Conservation (phyloP, 2,888 invertebrate genomes). For the Cantharis rustica region DNA sequence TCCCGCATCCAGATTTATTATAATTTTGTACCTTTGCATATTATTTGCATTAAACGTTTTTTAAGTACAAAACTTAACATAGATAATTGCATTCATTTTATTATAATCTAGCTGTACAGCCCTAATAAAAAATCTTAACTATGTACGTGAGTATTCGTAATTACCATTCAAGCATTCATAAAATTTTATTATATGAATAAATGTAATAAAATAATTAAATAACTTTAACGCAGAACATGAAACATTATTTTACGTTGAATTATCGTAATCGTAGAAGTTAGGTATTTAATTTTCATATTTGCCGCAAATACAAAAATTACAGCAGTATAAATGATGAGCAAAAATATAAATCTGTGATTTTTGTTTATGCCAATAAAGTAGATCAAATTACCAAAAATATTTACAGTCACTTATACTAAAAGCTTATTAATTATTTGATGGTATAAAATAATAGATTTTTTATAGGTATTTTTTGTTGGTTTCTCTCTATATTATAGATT, state of each 20-base stretch:
- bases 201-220: not conserved
- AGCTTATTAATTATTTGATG: no score
- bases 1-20: slow-evolving; percentile 10
- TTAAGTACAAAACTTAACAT: not conserved
- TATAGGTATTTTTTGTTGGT: no score
- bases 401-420: no score
- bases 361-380: no score
- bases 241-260: not conserved
- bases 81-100: no score
- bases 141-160: not conserved
- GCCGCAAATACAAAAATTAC: not conserved
- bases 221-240: not conserved
- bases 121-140: not conserved
- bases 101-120: not conserved
- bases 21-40: slow-evolving; percentile 4
- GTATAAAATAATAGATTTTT: no score
- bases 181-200: not conserved
- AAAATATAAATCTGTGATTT: no score
- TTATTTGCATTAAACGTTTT: not conserved
- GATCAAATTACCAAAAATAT: no score
- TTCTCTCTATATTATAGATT: no score
- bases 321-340: not conserved
- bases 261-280: not conserved
- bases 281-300: not conserved
- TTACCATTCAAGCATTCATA: not conserved